Percentiles rank a stretch among this genome's conserved stretches.
Evolutionary conservation across 2,888 invertebrate genomes (phyloP).

Genomic region (Cheilosia urbana): DNA sequence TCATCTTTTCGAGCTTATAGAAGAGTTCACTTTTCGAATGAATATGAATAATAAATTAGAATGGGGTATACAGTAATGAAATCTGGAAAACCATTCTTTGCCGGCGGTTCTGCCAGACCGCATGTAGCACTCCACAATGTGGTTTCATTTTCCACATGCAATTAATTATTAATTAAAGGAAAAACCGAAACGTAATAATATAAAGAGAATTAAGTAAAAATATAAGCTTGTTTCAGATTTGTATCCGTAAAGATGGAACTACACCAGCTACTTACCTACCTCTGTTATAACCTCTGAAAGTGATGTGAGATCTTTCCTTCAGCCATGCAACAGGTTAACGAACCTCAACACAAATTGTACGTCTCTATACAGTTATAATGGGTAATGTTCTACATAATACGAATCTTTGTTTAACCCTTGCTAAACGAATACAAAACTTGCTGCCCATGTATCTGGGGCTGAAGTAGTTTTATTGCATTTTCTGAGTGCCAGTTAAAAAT

Average conservation of each 20-base stretch:
- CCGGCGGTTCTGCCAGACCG: background rate
- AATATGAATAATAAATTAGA: slow-evolving; percentile 56
- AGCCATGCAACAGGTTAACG: slow-evolving; percentile 56
- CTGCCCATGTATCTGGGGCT: slow-evolving; percentile 18
- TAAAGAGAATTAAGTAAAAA: slow-evolving; percentile 64
- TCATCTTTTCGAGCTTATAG: slow-evolving; percentile 8
- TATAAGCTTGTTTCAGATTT: slow-evolving; percentile 35
- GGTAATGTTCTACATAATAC: slow-evolving; percentile 60
- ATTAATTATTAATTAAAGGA: slow-evolving; percentile 62
- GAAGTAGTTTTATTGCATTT: slow-evolving; percentile 58
- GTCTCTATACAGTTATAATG: slow-evolving; percentile 66
- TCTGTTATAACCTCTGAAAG: no score
- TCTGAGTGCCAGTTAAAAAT: slow-evolving; percentile 53
- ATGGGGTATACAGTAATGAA: background rate
- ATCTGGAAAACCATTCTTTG: background rate
- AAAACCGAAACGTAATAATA: slow-evolving; percentile 14
- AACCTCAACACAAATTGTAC: slow-evolving; percentile 27
- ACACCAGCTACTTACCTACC: background rate
- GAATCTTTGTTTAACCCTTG: slow-evolving; percentile 49
- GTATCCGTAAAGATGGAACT: slow-evolving; percentile 26
- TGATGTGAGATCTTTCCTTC: slow-evolving; percentile 50
- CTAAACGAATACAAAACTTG: slow-evolving; percentile 56
- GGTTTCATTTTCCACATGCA: slow-evolving; percentile 19
- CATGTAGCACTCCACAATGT: background rate
- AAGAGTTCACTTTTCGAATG: slow-evolving; percentile 22